Conservation (phyloP, 2,888 invertebrate species). For the Pterostichus madidus region DNA sequence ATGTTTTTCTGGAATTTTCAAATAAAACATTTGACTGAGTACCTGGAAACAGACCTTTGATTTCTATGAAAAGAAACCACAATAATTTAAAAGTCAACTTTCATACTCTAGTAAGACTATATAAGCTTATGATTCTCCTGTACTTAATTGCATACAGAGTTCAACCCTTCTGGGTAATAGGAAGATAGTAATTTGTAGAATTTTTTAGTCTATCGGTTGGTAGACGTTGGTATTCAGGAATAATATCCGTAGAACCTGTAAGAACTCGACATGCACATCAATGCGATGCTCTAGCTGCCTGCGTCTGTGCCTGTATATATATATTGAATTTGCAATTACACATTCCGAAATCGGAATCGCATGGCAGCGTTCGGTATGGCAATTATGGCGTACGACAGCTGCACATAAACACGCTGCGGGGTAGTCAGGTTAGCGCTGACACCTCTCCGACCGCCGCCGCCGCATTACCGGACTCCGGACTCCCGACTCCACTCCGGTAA, state of each 20-base stretch:
- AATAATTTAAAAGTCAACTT: too few relatives aligned
- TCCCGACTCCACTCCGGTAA: background rate
- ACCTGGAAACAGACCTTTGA: too few relatives aligned
- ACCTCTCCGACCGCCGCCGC: conserved; percentile 45
- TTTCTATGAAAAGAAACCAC: too few relatives aligned
- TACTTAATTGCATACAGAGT: too few relatives aligned
- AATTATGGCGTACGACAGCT: conserved; percentile 64
- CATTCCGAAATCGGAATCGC: conserved; percentile 63
- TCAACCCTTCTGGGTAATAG: background rate
- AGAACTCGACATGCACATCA: background rate
- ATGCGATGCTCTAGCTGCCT: background rate
- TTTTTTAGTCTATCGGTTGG: background rate
- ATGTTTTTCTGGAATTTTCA: too few relatives aligned
- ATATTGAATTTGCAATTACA: conserved; percentile 65
- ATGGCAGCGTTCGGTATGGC: conserved; percentile 44
- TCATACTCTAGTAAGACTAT: too few relatives aligned
- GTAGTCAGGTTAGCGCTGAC: conserved; percentile 31
- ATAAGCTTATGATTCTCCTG: too few relatives aligned
- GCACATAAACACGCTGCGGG: conserved; percentile 55
- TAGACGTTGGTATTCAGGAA: background rate
- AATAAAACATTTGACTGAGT: too few relatives aligned
- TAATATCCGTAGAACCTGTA: background rate
- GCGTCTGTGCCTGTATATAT: too few relatives aligned
- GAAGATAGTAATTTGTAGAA: background rate
- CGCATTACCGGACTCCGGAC: conserved; percentile 28